Evolutionary conservation across 2,113 vertebrate genomes (phyloP), one percentile per base, ranked within the genome.

Genomic region (Amphiprion ocellaris): DNA sequence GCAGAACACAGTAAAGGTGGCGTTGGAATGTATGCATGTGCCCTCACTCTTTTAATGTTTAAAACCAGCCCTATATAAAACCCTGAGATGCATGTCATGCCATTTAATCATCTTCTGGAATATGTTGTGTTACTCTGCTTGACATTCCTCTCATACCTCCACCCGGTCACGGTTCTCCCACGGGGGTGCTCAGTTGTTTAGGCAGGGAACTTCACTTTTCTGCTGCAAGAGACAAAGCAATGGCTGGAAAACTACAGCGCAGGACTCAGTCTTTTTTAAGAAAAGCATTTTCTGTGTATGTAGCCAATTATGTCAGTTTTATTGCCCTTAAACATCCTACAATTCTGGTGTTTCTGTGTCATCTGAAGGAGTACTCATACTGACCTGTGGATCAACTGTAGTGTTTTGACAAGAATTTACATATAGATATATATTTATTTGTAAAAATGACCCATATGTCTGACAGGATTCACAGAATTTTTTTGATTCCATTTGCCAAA

Each of bases 91-190:
- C 46, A 4, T 62, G 10, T 61, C 23, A 61, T 78, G 61, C 21
- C 15, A 58, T 69, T 72, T 71, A 74, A 79, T 84, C 79, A 49
- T 73, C 37, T 60, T 39, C 24, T 33, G 26, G 49, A 69, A 65
- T 41, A 23, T 68, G 59, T 53, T 82, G 44, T 71, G 74, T 71
- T 87, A 16, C 71, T 76, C 49, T 41, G 50, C 73, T 50, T 64
- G 44, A 66, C 88, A 93, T 93, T 92, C 92, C 84, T 79, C 66
- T 77, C 87, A 85, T 91, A 82, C 87, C 82, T 89, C 77, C 69
- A 70, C 78, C 84, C 69, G 68, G 86, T 85, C 86, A 78, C 66
- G 59, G 73, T 73, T 77, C 90, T 92, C 89, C 87, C 87, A 87
- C 73, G 83, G 87, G 75, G 65, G 86, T 72, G 73, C 47, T 59